A percentile compares a stretch with the other conserved stretches of the same genome.
These are phyloP conservation scores for Volucella zonaria DNA, from an alignment of 2,888 invertebrate species.

Conservation along the genomic window DNA sequence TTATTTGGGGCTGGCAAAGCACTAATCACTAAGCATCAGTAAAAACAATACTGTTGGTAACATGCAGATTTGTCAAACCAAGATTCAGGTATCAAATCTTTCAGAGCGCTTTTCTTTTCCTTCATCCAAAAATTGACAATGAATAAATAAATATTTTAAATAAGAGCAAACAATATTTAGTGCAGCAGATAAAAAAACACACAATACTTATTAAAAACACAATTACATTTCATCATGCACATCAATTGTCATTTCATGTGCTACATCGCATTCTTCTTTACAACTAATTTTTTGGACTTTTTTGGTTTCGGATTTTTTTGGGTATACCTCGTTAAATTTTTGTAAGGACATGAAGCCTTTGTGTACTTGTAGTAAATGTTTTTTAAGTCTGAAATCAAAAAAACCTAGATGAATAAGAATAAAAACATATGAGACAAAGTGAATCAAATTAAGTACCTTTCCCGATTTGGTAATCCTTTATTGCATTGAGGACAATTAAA, in stretches of 20 bases:
- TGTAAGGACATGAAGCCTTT: slow-evolving; percentile 18
- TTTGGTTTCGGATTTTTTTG: slow-evolving; percentile 29
- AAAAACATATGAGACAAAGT: background rate
- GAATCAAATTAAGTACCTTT: slow-evolving; percentile 16
- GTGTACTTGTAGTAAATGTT: slow-evolving; percentile 29
- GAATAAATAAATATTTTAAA: background rate
- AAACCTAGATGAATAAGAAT: too few species aligned
- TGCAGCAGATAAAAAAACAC: too few species aligned
- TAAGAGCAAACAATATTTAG: background rate
- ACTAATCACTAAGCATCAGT: too few species aligned
- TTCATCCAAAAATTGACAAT: background rate
- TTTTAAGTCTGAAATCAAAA: slow-evolving; percentile 23
- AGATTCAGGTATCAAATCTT: too few species aligned
- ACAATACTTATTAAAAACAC: too few species aligned
- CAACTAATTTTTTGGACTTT: slow-evolving; percentile 2
- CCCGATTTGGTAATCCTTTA: slow-evolving; percentile 22
- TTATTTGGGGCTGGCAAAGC: too few species aligned
- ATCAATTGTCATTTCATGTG: slow-evolving; percentile 3
- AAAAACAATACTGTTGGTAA: too few species aligned
- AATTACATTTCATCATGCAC: background rate
- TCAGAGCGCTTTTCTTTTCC: too few species aligned
- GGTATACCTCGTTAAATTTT: slow-evolving; percentile 30
- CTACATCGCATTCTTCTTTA: background rate
- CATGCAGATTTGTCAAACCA: too few species aligned
- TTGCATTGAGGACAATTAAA: slow-evolving; percentile 25